Percentiles rank a stretch among this genome's conserved stretches.
Evolutionary conservation across 2,113 vertebrate species (phyloP).

Genomic region (Sinosuthora webbiana): DNA sequence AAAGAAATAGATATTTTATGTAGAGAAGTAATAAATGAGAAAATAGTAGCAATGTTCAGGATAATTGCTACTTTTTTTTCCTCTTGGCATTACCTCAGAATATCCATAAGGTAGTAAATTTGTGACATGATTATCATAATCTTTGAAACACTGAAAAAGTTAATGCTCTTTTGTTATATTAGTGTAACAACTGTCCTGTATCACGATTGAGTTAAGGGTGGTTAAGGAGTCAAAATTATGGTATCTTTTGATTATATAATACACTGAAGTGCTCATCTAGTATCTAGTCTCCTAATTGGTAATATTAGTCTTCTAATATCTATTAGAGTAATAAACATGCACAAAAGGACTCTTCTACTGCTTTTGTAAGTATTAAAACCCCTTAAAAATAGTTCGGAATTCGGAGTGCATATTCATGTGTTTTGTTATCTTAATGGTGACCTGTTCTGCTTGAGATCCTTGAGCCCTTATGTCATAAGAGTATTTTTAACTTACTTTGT

Average conservation of each 20-base stretch:
- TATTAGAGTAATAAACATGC: neutral
- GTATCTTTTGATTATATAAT: neutral
- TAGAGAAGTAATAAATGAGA: neutral
- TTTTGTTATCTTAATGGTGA: neutral
- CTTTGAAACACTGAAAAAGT: neutral
- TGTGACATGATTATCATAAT: neutral
- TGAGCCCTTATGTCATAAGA: neutral
- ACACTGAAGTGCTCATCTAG: neutral
- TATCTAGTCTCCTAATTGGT: neutral
- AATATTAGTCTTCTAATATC: neutral
- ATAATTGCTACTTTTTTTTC: neutral
- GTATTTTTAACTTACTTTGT: neutral
- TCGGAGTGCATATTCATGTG: neutral
- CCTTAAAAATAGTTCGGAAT: neutral
- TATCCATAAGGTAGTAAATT: neutral
- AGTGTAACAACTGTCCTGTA: neutral
- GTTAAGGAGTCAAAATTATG: neutral
- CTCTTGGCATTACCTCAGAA: neutral
- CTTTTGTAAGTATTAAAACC: neutral
- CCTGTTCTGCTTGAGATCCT: neutral
- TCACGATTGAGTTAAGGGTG: neutral
- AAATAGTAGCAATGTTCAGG: neutral
- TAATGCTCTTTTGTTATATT: neutral
- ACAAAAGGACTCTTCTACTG: neutral
- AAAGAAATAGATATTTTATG: neutral